These are phyloP conservation scores for Penelope pileata DNA, from an alignment of 2,113 vertebrate genomes.

Conservation along the genomic window DNA sequence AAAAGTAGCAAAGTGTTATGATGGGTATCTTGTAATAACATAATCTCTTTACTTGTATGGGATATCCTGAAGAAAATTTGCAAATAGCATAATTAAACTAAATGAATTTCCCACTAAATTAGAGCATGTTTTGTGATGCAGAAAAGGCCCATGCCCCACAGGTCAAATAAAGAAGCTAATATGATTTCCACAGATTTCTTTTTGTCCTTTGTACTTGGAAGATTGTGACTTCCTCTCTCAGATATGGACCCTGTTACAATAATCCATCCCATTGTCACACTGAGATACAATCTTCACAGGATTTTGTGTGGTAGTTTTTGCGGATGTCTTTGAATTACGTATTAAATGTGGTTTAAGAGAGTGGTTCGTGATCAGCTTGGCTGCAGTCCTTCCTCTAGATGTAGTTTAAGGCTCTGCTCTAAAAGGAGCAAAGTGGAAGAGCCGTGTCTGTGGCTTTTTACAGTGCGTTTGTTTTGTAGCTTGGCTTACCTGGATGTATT, in stretches of 20 bases:
- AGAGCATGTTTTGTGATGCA: not conserved
- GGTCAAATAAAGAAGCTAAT: not conserved
- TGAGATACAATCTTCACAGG: not conserved
- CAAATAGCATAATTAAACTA: constrained; percentile 23
- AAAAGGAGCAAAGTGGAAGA: not conserved
- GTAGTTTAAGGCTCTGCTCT: not conserved
- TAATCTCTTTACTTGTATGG: not conserved
- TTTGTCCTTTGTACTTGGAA: not conserved
- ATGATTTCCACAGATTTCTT: not conserved
- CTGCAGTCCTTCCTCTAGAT: not conserved
- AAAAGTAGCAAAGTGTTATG: not conserved
- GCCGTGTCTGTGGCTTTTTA: not conserved
- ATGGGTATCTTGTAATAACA: not conserved
- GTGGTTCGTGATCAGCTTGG: not conserved
- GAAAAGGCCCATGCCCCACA: not conserved
- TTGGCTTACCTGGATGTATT: not conserved
- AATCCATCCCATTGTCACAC: not conserved
- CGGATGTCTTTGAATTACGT: not conserved
- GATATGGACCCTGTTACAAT: not conserved
- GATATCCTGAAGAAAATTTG: not conserved
- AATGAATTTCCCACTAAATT: not conserved
- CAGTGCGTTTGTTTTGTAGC: not conserved
- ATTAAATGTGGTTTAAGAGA: not conserved
- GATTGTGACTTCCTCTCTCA: not conserved
- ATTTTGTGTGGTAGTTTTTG: not conserved